Evolutionary conservation across 2,888 invertebrate genomes (phyloP), one percentile per base, ranked within the genome.

Genomic region (Miltochrista miniata): DNA sequence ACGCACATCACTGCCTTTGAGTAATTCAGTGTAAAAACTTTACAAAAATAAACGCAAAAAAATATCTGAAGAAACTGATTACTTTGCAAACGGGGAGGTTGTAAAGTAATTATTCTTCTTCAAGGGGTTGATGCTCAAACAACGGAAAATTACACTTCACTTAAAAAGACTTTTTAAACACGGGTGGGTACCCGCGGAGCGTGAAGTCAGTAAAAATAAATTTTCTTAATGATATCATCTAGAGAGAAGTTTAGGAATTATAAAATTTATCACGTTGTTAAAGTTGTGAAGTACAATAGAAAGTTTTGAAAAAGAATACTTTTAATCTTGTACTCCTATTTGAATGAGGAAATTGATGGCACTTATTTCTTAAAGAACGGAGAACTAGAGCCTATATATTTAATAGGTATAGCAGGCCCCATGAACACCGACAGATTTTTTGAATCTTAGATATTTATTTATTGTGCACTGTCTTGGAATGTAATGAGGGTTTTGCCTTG

Each of bases 41-140:
- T 12, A 18, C 14, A 15, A 12, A 42, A 42, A n/a, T 7, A n/a
- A 18, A 14, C 13, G 12, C 1, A 11, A 42, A n/a, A 7, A 15
- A 31, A 40, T 8, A n/a, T 15, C 15, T 33, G 31, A 33, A 33
- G 15, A 14, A 41, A 33, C 7, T n/a, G 15, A 42, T 15, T 42
- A 11, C 11, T 31, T 33, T 41, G 31, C 31, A 41, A n/a, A 41
- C n/a, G 54, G 48, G 5, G 49, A 15, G 31, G 31, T 41, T 41
- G 41, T 33, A 30, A 13, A 40, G 13, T 40, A 29, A 40, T 39
- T 40, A 29, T 13, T 40, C 29, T 30, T 14, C 13, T 40, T 14
- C 13, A 31, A 31, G 30, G 30, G 30, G 40, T 31, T 36, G 14
- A 41, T 11, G 30, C 14, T 14, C 30, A 41, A 44, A 44, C 13